phyloP scores from a whole-genome alignment of 2,113 vertebrate species.

The Camelus bactrianus region DNA sequence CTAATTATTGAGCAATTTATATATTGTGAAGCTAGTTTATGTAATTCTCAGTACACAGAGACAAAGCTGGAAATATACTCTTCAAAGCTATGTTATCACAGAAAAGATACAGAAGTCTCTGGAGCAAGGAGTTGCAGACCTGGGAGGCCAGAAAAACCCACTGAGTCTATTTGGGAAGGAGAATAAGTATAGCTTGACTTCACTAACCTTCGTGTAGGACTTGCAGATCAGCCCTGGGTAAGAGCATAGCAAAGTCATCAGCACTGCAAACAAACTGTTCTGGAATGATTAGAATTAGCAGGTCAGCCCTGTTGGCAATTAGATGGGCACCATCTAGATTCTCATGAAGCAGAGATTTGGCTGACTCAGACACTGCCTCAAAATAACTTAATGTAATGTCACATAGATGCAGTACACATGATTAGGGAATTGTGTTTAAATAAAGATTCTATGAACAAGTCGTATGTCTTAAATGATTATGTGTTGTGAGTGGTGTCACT shows the following conservation, averaged over 20 bases:
- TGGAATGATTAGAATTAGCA: conserved; percentile 54
- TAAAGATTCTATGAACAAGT: conserved; percentile 33
- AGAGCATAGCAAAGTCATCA: conserved; percentile 48
- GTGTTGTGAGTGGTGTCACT: neutral
- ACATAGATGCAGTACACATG: neutral
- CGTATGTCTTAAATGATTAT: neutral
- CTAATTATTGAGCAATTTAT: conserved; percentile 52
- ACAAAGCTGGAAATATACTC: neutral
- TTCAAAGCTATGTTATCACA: conserved; percentile 12
- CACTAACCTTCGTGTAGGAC: neutral
- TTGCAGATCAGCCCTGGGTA: neutral
- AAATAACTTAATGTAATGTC: neutral
- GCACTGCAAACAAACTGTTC: conserved; percentile 50
- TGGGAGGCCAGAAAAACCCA: neutral
- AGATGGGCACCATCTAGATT: conserved; percentile 39
- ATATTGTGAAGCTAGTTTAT: neutral
- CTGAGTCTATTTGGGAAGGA: neutral
- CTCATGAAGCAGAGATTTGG: conserved; percentile 18
- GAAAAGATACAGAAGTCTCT: conserved; percentile 4
- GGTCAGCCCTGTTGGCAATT: neutral
- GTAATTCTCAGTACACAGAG: conserved; percentile 30
- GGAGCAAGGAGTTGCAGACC: neutral
- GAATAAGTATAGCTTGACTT: neutral
- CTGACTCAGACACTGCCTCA: conserved; percentile 47
- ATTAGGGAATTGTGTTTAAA: conserved; percentile 11